Evolutionary conservation across 1,140 invertebrate genomes (phyloP), one percentile per base, ranked within the genome.

Genomic region (Ceratina australensis): DNA sequence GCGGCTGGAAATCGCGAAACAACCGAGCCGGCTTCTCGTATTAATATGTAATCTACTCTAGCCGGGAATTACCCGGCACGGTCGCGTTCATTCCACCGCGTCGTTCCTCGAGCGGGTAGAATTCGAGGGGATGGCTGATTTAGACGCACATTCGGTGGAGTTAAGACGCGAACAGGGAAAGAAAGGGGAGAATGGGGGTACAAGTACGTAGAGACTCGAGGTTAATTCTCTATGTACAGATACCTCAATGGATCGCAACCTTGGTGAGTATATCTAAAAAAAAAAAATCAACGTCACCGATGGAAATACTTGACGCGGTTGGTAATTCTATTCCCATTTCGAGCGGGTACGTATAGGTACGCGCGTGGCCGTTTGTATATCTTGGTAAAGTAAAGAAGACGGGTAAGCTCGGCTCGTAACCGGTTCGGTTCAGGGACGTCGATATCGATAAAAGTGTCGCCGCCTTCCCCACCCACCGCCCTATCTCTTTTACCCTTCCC

Each of bases 51-150:
- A 82, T 72, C 56, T 67, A 7, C n/a, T 49, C 18, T 13, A 26
- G 22, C n/a, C 8, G 56, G 52, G 72, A 85, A 80, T 79, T 82
- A 74, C 56, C 71, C 63, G 72, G 81, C 78, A 79, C 78, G 80
- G 83, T 87, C 77, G 78, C 82, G 67, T 47, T 26, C 33, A 65
- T 15, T 33, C 2, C 13, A 54, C 52, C 52, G 52, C n/a, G 15
- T n/a, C 52, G 33, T 78, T 61, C 79, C 78, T 63, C 56, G 69
- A 54, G 63, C 57, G 80, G 79, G 76, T 82, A 81, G 86, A 88
- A 89, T 88, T 84, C 79, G 76, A 83, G 78, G 78, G 88, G 88
- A 89, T 79, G 84, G 87, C 86, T 78, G 71, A 64, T 50, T 64
- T 66, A 59, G 75, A 79, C 67, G 75, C 64, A 59, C 73, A n/a